Base-by-base conservation (phyloP, 2,113 vertebrate species). In the Alces alces region DNA sequence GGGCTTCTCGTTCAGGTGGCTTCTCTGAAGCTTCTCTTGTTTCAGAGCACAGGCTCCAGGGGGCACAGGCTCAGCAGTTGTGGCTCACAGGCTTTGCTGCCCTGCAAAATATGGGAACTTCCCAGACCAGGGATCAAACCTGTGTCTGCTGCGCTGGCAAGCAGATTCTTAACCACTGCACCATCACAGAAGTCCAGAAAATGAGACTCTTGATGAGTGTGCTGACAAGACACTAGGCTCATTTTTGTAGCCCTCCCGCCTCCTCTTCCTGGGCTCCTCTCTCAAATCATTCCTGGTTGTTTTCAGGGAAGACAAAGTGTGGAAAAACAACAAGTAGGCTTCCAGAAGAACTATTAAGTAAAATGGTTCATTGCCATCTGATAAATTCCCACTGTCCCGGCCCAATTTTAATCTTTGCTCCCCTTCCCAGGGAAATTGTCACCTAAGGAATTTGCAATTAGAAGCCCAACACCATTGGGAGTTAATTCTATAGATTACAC, bases 171-270 rank as follows among this genome's bases (percentile, higher is more conserved):
- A 70, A 70, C 64, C n/a, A 36, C 39, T 45, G 25, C 2, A 28
- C 43, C 73, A 78, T 25, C 23, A 28, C 1, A 15, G 25, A 45
- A 45, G 12, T 13, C 25, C 73, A 43, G 76, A 78, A 45, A 78
- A 78, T 28, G 28, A 47, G 76, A 47, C 76, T 47, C 14, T 17
- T 4, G 2, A 27, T 21, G 57, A 61, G 15, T 0, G 7, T 15
- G 3, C 8, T 1, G 25, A 78, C 43, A 60, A 28, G 33, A 50
- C 45, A 5, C 15, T 8, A 19, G 5, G 27, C 19, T 28, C 47
- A 1, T 1, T 13, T 84, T 43, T 12, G 43, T 33, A 17, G 47
- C 28, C 17, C 2, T 11, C 3, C 45, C 1, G 0, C 5, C 45
- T 55, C 25, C 54, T 79, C 8, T 7, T 28, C 55, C 52, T 1